Evolutionary conservation across 2,113 vertebrate species (phyloP), one percentile per base, ranked within the genome.

Genomic region (Mustela lutreola): DNA sequence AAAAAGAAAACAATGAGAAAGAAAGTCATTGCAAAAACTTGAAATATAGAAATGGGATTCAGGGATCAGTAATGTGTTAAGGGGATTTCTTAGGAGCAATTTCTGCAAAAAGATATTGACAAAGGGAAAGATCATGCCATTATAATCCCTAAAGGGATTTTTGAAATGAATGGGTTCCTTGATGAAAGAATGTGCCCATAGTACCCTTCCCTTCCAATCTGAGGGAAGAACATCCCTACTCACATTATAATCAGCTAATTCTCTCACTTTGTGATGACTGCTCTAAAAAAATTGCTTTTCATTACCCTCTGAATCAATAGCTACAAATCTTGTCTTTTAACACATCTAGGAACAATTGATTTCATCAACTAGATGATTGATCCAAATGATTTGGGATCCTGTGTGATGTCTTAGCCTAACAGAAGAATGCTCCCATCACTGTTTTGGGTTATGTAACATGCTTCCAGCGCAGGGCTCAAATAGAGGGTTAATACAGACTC

Each of bases 1-100:
- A 75, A 93, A 21, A 96, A 60, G 8, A 31, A 97, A n/a, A 97
- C 86, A 73, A 58, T 78, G 58, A 97, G 79, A 75, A 67, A 86
- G 84, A 97, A 85, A 79, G 56, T 45, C 90, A 50, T 71, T 56
- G 82, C 42, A 71, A 89, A 80, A 31, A 28, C 39, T 56, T 95
- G n/a, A 96, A 71, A 82, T 31, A 93, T 0, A n/a, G 45, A 97
- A 91, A 63, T 31, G 15, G 15, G 58, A 48, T 83, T 63, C 33
- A 60, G 50, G 11, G 18, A 22, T 75, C 78, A 70, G 45, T 45
- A 56, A 79, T 67, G 15, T 18, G 9, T 16, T 63, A 31, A 92
- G 73, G 53, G 53, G 48, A 67, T 85, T 87, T 83, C 48, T 89
- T 76, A 84, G 60, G 39, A 53, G 62, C 71, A 53, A 70, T n/a